phyloP scores from a whole-genome alignment of 2,797 vertebrate genomes.

The Sciurus vulgaris region DNA sequence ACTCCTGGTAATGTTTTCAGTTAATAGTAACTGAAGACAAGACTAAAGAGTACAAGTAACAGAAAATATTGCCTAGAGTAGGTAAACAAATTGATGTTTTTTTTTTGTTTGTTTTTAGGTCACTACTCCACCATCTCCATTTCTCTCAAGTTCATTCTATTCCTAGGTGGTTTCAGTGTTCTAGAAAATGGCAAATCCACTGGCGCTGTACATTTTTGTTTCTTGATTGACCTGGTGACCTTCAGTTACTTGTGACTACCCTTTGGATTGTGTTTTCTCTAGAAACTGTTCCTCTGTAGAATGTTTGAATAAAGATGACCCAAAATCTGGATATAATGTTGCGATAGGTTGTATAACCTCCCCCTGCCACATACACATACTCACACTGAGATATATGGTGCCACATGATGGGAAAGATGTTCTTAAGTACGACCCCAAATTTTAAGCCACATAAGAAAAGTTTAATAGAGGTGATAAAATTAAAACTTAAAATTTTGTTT shows the following conservation, averaged over 20 bases:
- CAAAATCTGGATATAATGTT: not conserved
- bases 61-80: not conserved
- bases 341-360: not conserved
- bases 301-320: not conserved
- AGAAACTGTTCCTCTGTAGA: not conserved
- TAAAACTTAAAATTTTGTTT: not conserved
- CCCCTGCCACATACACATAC: no score
- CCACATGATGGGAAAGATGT: not conserved
- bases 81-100: not conserved
- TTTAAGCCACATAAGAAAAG: not conserved
- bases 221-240: not conserved
- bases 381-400: not conserved
- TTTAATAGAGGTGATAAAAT: not conserved
- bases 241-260: not conserved
- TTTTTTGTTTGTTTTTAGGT: not conserved
- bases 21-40: not conserved
- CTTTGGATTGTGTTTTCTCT: not conserved
- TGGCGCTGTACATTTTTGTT: not conserved
- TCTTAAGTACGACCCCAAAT: slow-evolving; percentile 10
- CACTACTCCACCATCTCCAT: not conserved
- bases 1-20: not conserved
- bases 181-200: not conserved
- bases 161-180: not conserved
- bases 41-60: not conserved
- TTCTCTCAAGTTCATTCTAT: not conserved